Evolutionary conservation across 2,888 invertebrate species (phyloP), one percentile per base, ranked within the genome.

Genomic region (Aspidiotus rigidus): DNA sequence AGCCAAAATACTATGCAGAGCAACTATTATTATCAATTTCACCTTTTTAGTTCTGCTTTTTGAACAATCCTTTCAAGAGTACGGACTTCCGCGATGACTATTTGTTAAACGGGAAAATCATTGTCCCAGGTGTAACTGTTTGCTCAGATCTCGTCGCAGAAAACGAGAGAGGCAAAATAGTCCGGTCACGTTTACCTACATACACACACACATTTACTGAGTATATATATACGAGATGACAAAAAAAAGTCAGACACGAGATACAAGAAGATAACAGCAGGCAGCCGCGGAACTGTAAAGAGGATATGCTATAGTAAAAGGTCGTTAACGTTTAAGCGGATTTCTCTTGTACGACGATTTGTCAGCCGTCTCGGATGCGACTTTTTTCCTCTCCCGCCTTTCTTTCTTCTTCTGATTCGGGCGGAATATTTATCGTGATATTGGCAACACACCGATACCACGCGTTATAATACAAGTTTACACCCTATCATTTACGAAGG

Each of bases 401-500:
- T 28, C 28, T 28, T 28, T 28, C 28, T 28, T 28, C 28, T 28
- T 28, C 28, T 28, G 28, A 28, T 28, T 28, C 28, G 28, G 28
- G 28, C 28, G 28, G 28, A 28, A 28, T 28, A 28, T 28, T 28
- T 28, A 28, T 28, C 28, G 28, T 28, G 28, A 28, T 28, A 28
- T 28, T 28, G 28, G 28, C 28, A 28, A 28, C 28, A 28, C 28
- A 28, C 28, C 28, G 28, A 28, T 28, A 28, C 28, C 28, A 28
- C 28, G 28, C 28, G 28, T 28, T 28, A 28, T 28, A 28, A 28
- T 28, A 49, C 10, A 6, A 49, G n/a, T 49, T 17, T 39, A 59
- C 59, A 59, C 59, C 59, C 59, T 28, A 59, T 59, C 59, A 39
- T 59, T 59, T 59, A 39, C 39, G 28, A 28, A 28, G 5, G 28